A percentile compares a stretch with the other conserved stretches of the same genome.
Conservation (phyloP, 2,888 invertebrate genomes). For the Cheilosia soror region DNA sequence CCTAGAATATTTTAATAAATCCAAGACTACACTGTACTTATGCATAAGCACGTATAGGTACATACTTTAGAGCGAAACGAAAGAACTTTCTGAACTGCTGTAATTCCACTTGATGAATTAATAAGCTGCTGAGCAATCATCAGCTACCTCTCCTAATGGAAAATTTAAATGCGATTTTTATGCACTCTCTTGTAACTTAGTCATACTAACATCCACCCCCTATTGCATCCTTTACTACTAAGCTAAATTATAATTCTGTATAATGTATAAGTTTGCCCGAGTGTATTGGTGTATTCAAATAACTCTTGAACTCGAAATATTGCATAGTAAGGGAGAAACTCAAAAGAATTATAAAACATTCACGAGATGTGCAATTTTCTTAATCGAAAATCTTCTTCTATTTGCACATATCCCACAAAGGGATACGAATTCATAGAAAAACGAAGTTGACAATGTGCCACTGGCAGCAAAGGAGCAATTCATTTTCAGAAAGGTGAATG, state of each 20-base stretch:
- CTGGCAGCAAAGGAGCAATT: slow-evolving; percentile 57
- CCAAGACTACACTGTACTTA: no score
- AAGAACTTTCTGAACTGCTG: neutral
- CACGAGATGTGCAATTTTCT: slow-evolving; percentile 60
- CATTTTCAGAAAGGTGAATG: slow-evolving; percentile 52
- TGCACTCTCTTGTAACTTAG: neutral
- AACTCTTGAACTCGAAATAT: neutral
- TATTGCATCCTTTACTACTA: slow-evolving; percentile 9
- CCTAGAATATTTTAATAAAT: no score
- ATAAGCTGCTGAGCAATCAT: slow-evolving; percentile 1
- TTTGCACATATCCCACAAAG: slow-evolving; percentile 37
- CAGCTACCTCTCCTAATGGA: neutral
- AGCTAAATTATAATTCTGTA: neutral
- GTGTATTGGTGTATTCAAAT: neutral
- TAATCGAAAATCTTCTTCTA: slow-evolving; percentile 64
- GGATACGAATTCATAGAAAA: slow-evolving; percentile 3
- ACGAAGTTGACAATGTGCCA: slow-evolving; percentile 47
- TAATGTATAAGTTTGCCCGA: slow-evolving; percentile 5
- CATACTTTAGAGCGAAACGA: neutral
- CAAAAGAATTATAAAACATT: slow-evolving; percentile 51
- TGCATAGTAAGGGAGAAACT: neutral
- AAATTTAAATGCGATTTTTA: neutral
- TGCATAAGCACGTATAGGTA: neutral
- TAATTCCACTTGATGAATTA: neutral
- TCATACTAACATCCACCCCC: neutral